phyloP scores from a whole-genome alignment of 2,888 invertebrate species.

The Lasioglossum marginatum region DNA sequence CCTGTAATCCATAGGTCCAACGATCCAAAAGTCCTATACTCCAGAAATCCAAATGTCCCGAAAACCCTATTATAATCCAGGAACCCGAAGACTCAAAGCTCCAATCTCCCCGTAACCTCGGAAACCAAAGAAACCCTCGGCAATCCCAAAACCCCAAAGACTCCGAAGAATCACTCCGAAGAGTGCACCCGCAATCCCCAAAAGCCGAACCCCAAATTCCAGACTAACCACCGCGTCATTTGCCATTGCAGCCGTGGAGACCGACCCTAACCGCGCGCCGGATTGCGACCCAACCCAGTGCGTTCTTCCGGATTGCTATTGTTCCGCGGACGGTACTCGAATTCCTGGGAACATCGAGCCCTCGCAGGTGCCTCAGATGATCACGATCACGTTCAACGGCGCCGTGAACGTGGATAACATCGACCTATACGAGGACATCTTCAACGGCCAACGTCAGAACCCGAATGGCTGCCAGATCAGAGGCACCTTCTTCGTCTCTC shows the following conservation, averaged over 20 bases:
- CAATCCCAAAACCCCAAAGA: neutral
- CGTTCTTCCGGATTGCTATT: constrained; percentile 95
- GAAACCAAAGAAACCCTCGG: neutral
- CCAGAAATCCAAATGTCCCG: neutral
- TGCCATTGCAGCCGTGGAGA: constrained; percentile 90
- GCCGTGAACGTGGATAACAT: constrained; percentile 97
- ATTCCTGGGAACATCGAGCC: constrained; percentile 94
- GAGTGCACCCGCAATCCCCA: neutral
- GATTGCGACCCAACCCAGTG: constrained; percentile 96
- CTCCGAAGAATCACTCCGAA: neutral
- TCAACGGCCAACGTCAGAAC: constrained; percentile 93
- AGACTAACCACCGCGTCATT: neutral
- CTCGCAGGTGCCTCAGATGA: constrained; percentile 96
- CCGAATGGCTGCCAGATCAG: constrained; percentile 96
- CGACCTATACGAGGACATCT: constrained; percentile 95
- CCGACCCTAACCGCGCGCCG: constrained; percentile 96
- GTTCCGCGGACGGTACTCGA: constrained; percentile 95
- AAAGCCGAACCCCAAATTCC: neutral
- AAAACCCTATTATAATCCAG: neutral
- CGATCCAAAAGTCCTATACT: too few relatives aligned
- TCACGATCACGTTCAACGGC: constrained; percentile 96
- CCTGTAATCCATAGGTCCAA: neutral
- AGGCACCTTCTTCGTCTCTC: constrained; percentile 96
- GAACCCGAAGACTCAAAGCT: neutral
- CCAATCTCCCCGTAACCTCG: neutral